Percentiles rank a stretch among this genome's conserved stretches.
These are phyloP conservation scores for Nasonia giraulti DNA, from an alignment of 1,140 invertebrate species.

Conservation along the genomic window DNA sequence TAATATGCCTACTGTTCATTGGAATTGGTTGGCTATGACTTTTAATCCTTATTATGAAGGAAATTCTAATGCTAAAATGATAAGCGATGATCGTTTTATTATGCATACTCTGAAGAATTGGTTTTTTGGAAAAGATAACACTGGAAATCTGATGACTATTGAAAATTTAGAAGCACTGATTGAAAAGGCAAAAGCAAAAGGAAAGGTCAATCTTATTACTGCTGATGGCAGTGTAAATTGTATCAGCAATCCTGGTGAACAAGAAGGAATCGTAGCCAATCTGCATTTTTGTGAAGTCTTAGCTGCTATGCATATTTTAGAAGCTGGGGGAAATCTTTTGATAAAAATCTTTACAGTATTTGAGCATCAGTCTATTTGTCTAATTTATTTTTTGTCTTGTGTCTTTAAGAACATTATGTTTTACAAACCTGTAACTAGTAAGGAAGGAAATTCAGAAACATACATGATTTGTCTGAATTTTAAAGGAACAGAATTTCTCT, in stretches of 20 bases:
- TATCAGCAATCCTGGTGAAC: slow-evolving; percentile 86
- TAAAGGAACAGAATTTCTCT: slow-evolving; percentile 71
- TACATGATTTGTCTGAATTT: slow-evolving; percentile 89
- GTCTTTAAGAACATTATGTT: slow-evolving; percentile 83
- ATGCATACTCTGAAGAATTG: slow-evolving; percentile 85
- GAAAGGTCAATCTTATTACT: slow-evolving; percentile 81
- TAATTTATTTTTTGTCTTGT: slow-evolving; percentile 88
- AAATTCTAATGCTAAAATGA: slow-evolving; percentile 82
- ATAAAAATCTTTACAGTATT: slow-evolving; percentile 96
- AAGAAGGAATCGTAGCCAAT: slow-evolving; percentile 85
- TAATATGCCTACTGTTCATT: slow-evolving; percentile 77
- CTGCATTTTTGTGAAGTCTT: slow-evolving; percentile 90
- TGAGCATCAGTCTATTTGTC: slow-evolving; percentile 85
- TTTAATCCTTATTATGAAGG: slow-evolving; percentile 95
- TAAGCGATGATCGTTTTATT: slow-evolving; percentile 91
- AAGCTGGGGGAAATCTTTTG: slow-evolving; percentile 84
- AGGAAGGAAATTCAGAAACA: slow-evolving; percentile 94
- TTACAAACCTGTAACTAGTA: slow-evolving; percentile 93
- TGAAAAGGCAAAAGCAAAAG: slow-evolving; percentile 65
- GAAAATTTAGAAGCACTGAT: slow-evolving; percentile 81
- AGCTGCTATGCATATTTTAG: slow-evolving; percentile 83
- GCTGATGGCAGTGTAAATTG: slow-evolving; percentile 97
- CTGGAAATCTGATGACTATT: slow-evolving; percentile 86
- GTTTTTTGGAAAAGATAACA: slow-evolving; percentile 89
- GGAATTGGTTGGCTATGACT: slow-evolving; percentile 90